Conservation (phyloP, 2,888 invertebrate genomes). For the Scaptodrosophila latifasciaeformis region DNA sequence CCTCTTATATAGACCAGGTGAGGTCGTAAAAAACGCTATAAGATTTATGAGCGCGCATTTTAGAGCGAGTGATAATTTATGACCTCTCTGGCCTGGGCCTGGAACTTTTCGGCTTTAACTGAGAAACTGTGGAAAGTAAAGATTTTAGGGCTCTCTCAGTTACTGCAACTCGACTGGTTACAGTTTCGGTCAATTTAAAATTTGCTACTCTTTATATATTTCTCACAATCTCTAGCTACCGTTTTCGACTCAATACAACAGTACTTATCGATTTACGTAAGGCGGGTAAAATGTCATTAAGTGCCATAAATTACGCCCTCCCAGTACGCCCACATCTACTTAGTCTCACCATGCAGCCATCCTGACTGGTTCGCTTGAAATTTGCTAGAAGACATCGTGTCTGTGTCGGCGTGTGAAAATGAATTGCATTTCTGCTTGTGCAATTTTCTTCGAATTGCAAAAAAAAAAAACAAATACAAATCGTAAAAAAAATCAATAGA, state of each 20-base stretch:
- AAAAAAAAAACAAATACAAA: slow-evolving; percentile 5
- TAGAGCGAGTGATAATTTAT: slow-evolving; percentile 27
- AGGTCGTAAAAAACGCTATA: slow-evolving; percentile 25
- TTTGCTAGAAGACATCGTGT: neutral
- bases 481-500: slow-evolving; percentile 50
- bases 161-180: no score
- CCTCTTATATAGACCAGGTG: no score
- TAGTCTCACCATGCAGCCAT: no score
- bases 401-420: slow-evolving; percentile 42
- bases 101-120: no score
- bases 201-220: no score
- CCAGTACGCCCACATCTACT: slow-evolving; percentile 13
- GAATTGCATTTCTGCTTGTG: slow-evolving; percentile 54
- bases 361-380: neutral
- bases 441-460: slow-evolving; percentile 52
- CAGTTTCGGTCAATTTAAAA: no score
- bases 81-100: slow-evolving; percentile 7
- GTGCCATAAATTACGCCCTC: slow-evolving; percentile 54
- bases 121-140: no score
- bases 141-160: no score
- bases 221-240: no score
- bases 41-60: slow-evolving; percentile 34
- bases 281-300: slow-evolving; percentile 39
- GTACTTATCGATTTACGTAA: no score
- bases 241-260: no score